These are phyloP conservation scores for Gadus chalcogrammus DNA, from an alignment of 2,113 vertebrate genomes.

Conservation along the genomic window DNA sequence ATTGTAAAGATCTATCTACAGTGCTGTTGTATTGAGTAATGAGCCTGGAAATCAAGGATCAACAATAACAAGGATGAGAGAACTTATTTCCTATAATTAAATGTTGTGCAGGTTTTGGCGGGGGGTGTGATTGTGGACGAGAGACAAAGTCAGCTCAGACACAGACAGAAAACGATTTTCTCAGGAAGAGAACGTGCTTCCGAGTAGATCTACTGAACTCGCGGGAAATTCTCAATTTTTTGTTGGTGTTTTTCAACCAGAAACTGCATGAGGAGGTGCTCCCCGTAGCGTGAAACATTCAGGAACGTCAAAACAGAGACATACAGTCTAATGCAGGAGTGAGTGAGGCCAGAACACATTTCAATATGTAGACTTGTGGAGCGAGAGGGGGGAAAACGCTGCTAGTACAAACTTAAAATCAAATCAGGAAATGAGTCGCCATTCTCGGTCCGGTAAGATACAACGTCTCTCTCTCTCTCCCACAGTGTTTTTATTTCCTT, in stretches of 20 bases:
- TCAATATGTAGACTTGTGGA: background rate
- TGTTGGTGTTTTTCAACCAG: background rate
- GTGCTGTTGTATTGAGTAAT: background rate
- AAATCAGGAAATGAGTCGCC: background rate
- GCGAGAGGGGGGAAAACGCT: background rate
- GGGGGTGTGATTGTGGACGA: no score
- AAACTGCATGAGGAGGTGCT: background rate
- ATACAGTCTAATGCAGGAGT: background rate
- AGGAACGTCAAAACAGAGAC: conserved; percentile 18
- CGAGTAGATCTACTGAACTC: no score
- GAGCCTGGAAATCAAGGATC: no score
- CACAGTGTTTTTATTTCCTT: background rate
- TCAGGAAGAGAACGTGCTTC: no score
- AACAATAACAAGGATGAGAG: no score
- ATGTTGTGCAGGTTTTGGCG: no score
- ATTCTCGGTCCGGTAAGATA: background rate
- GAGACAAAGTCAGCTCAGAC: no score
- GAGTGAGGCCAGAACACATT: background rate
- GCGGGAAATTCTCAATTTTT: background rate
- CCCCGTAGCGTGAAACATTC: conserved; percentile 11
- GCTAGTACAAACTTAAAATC: background rate
- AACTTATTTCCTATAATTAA: no score
- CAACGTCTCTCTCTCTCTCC: background rate
- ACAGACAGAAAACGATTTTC: no score
- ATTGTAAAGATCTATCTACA: conserved; percentile 2